Evolutionary conservation across 2,888 invertebrate species (phyloP).

Genomic region (Penaeus monodon): DNA sequence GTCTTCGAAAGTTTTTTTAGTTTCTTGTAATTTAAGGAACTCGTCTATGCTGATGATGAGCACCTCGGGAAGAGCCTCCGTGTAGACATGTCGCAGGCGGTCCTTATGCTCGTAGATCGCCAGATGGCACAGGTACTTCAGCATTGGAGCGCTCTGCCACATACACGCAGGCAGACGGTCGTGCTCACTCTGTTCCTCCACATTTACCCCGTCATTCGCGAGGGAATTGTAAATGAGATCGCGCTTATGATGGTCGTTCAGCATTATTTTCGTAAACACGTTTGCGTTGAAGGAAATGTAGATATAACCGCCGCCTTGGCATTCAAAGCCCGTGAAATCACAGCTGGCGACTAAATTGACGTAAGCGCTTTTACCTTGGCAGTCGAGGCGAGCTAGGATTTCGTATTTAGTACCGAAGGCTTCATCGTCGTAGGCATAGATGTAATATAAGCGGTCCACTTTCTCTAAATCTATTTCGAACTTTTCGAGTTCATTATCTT

Average conservation of each 20-base stretch:
- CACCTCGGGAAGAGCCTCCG: background rate
- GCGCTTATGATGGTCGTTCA: background rate
- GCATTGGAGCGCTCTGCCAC: conserved; percentile 2
- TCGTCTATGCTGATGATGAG: conserved; percentile 20
- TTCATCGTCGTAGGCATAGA: background rate
- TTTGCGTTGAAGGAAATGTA: conserved; percentile 26
- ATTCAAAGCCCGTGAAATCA: conserved; percentile 27
- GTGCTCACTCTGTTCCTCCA: conserved; percentile 18
- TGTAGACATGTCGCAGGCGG: background rate
- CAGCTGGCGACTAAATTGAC: conserved; percentile 27
- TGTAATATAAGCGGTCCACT: conserved; percentile 40
- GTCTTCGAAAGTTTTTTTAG: conserved; percentile 8
- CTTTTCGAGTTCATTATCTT: background rate
- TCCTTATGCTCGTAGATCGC: conserved; percentile 2
- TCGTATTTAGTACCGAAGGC: background rate
- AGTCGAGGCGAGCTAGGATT: conserved; percentile 15
- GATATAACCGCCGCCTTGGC: conserved; percentile 22
- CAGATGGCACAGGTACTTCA: conserved; percentile 31
- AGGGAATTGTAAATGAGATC: conserved; percentile 13
- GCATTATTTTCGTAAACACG: conserved; percentile 17
- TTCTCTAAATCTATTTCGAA: conserved; percentile 6
- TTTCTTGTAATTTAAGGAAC: conserved; percentile 9
- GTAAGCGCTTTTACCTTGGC: conserved; percentile 12
- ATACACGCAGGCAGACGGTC: background rate
- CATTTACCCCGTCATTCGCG: background rate